Conservation (phyloP, 2,797 vertebrate species). For the Chelidonichthys spinosus region DNA sequence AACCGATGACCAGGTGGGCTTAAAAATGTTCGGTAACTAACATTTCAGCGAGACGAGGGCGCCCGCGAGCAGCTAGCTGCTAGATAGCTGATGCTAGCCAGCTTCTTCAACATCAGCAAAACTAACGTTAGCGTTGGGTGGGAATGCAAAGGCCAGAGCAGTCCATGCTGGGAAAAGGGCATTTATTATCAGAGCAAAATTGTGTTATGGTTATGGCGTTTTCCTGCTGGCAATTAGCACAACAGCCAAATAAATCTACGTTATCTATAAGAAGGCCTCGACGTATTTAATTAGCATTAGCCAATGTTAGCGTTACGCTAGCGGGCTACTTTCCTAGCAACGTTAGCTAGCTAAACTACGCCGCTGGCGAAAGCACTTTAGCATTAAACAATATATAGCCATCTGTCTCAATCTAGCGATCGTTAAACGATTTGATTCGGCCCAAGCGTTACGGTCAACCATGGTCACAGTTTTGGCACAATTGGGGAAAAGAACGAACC, state of each 20-base stretch:
- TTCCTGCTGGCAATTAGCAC: fast-evolving
- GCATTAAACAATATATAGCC: not conserved
- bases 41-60: slow-evolving; percentile 67
- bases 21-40: slow-evolving; percentile 2
- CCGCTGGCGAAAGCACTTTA: slow-evolving; percentile 24
- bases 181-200: not conserved
- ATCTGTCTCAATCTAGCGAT: not conserved
- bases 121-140: slow-evolving; percentile 37
- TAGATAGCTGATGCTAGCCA: slow-evolving; percentile 62
- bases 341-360: slow-evolving; percentile 35
- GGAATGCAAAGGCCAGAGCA: slow-evolving; percentile 46
- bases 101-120: slow-evolving; percentile 57
- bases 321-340: slow-evolving; percentile 50
- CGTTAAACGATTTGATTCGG: not conserved
- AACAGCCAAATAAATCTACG: fast-evolving
- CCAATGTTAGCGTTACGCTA: slow-evolving; percentile 30
- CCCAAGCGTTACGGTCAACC: not conserved
- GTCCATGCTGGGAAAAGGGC: not conserved
- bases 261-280: fast-evolving
- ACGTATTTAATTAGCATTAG: slow-evolving; percentile 28
- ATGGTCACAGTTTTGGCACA: not conserved
- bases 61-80: slow-evolving; percentile 66
- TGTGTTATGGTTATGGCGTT: fast-evolving
- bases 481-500: not conserved
- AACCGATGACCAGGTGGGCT: slow-evolving; percentile 16